These are phyloP conservation scores for Corbicula japonica DNA, from an alignment of 2,888 invertebrate genomes.

Conservation along the genomic window DNA sequence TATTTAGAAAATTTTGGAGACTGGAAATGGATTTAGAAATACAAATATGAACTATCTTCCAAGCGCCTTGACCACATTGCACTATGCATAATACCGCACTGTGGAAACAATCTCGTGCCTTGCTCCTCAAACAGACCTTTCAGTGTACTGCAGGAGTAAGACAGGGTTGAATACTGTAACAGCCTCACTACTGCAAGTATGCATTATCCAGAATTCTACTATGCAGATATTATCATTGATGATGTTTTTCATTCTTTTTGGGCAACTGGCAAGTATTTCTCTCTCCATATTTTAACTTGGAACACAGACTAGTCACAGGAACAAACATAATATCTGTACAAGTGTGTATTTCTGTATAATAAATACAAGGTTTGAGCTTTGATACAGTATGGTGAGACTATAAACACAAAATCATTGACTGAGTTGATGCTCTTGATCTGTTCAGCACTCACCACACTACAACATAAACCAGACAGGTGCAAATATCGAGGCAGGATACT, in stretches of 20 bases:
- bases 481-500: slow-evolving; percentile 3
- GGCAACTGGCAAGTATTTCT: no score
- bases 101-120: neutral
- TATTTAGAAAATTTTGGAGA: neutral
- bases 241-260: no score
- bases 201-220: slow-evolving; percentile 24
- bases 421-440: slow-evolving; percentile 51
- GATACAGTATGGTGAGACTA: slow-evolving; percentile 21
- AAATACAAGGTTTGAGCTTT: neutral
- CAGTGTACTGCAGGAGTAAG: slow-evolving; percentile 23
- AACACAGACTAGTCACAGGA: no score
- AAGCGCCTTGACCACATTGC: slow-evolving; percentile 15
- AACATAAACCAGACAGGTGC: slow-evolving; percentile 14
- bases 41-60: no score
- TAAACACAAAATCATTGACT: slow-evolving; percentile 27
- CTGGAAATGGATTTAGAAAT: neutral
- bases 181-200: slow-evolving; percentile 4
- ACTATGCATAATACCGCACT: slow-evolving; percentile 30
- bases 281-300: no score
- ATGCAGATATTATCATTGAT: no score
- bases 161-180: slow-evolving; percentile 24
- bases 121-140: slow-evolving; percentile 8
- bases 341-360: slow-evolving; percentile 16
- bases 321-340: no score
- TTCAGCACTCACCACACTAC: slow-evolving; percentile 57